These are phyloP conservation scores for Sylvietta virens DNA, from an alignment of 2,113 vertebrate species.

Conservation along the genomic window DNA sequence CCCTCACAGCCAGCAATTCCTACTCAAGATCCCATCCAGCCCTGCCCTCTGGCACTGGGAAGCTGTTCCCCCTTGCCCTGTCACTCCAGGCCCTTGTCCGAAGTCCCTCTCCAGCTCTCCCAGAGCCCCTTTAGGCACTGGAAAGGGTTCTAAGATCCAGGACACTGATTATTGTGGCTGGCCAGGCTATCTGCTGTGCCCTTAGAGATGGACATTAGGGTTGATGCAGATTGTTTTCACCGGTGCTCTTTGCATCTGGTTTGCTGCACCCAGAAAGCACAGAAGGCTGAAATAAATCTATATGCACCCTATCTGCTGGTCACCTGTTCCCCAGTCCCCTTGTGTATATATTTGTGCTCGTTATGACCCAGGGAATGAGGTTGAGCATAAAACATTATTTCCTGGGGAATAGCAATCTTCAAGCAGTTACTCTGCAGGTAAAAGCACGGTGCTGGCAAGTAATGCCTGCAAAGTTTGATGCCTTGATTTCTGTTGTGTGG, in stretches of 20 bases:
- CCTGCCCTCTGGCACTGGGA: neutral
- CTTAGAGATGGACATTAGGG: fast-evolving
- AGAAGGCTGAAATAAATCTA: neutral
- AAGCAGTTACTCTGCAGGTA: neutral
- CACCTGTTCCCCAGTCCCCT: fast-evolving
- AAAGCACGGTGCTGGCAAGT: neutral
- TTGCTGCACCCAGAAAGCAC: neutral
- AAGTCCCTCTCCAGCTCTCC: neutral
- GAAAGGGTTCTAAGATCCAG: neutral
- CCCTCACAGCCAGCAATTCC: neutral
- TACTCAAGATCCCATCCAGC: neutral
- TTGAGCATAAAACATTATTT: neutral
- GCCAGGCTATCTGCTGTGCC: neutral
- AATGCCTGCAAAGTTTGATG: neutral
- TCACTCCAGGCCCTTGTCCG: fast-evolving
- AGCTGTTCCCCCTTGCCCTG: neutral
- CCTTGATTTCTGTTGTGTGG: conserved; percentile 35
- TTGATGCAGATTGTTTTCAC: neutral
- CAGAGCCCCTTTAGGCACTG: neutral
- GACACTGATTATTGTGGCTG: neutral
- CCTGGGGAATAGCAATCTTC: neutral
- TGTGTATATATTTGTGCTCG: neutral
- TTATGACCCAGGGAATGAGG: neutral
- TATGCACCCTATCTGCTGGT: neutral
- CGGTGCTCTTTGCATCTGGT: neutral